Conservation (phyloP, 1,140 invertebrate species). For the Drosophila pallidifrons region DNA sequence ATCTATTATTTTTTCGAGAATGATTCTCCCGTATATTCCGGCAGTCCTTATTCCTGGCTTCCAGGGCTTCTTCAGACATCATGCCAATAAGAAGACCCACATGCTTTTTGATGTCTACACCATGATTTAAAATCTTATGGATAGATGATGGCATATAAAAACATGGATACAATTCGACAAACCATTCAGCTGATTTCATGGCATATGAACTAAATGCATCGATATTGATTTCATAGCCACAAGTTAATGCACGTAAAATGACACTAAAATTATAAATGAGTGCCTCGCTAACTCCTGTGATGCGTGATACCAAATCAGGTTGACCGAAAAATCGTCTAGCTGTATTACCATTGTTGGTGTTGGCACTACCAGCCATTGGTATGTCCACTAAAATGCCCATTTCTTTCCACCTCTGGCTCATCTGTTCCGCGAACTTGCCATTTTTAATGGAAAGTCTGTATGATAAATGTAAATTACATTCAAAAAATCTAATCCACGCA, state of each 20-base stretch:
- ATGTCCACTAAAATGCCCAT: conserved; percentile 24
- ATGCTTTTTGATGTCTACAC: conserved; percentile 19
- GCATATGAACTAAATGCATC: conserved; percentile 5
- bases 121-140: conserved; percentile 23
- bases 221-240: conserved; percentile 6
- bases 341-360: conserved; percentile 20
- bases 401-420: conserved; percentile 1
- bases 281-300: conserved; percentile 6
- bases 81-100: conserved; percentile 13
- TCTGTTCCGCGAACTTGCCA: conserved; percentile 11
- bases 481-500: conserved; percentile 22
- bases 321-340: conserved; percentile 12
- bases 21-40: conserved; percentile 1
- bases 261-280: conserved; percentile 21
- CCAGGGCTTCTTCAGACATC: conserved; percentile 30
- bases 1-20: not conserved
- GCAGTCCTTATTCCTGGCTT: conserved; percentile 27
- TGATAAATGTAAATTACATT: conserved; percentile 8
- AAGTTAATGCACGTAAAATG: not conserved
- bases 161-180: conserved; percentile 19
- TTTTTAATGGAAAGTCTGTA: conserved; percentile 15
- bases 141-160: conserved; percentile 23
- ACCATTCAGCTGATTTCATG: conserved; percentile 8
- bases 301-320: conserved; percentile 7
- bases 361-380: not conserved